Percentiles rank a stretch among this genome's conserved stretches.
These are phyloP conservation scores for Bombus soroeensis DNA, from an alignment of 1,140 invertebrate species.

Conservation along the genomic window DNA sequence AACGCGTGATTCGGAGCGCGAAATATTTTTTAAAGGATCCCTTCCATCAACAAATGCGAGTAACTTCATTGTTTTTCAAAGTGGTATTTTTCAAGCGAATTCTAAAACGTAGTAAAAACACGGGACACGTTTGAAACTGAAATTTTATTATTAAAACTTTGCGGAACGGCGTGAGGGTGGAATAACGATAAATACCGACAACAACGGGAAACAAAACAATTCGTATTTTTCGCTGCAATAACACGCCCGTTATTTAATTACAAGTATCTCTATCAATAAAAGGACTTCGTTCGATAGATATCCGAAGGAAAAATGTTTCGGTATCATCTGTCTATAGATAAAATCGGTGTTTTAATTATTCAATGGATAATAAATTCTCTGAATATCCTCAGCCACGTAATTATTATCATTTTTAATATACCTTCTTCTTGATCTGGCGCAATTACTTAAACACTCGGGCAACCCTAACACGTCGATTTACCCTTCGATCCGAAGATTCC, in stretches of 20 bases:
- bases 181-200: not conserved
- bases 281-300: not conserved
- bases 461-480: not conserved
- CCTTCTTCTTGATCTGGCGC: not conserved
- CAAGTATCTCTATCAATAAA: not conserved
- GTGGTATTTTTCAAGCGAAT: not conserved
- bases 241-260: not conserved
- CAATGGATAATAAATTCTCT: not conserved
- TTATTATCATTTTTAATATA: not conserved
- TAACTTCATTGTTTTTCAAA: not conserved
- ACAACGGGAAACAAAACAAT: not conserved
- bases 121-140: too few relatives aligned
- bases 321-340: not conserved
- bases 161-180: not conserved
- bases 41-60: not conserved
- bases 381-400: too few relatives aligned
- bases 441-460: not conserved
- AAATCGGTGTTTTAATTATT: not conserved
- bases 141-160: not conserved
- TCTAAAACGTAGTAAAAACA: not conserved
- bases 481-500: conserved; percentile 2
- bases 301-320: not conserved
- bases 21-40: not conserved
- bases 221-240: not conserved
- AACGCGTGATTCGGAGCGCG: not conserved